Conservation (phyloP, 2,113 vertebrate genomes). For the Semnornis frantzii region DNA sequence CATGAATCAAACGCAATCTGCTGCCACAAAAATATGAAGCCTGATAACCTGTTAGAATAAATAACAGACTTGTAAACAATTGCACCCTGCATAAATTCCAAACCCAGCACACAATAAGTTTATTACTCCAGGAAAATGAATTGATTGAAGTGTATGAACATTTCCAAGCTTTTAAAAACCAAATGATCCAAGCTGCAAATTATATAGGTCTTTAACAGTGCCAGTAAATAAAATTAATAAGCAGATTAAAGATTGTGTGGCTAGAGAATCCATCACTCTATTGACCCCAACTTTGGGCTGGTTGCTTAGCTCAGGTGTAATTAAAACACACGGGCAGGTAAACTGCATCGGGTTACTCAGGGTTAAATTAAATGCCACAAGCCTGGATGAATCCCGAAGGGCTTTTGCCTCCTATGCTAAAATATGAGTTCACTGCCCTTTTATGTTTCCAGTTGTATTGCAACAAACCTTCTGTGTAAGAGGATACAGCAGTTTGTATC, state of each 20-base stretch:
- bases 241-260: conserved; percentile 21
- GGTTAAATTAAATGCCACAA: not conserved
- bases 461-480: conserved; percentile 22
- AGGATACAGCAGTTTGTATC: not conserved
- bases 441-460: conserved; percentile 14
- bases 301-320: conserved; percentile 7
- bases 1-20: conserved; percentile 51
- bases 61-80: conserved; percentile 49
- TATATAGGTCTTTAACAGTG: conserved; percentile 4
- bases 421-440: not conserved
- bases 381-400: not conserved
- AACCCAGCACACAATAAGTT: not conserved
- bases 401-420: conserved; percentile 1
- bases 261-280: not conserved
- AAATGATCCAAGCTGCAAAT: not conserved
- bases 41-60: conserved; percentile 46
- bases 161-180: conserved; percentile 27
- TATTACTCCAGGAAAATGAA: not conserved
- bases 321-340: conserved; percentile 7
- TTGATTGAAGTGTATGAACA: not conserved
- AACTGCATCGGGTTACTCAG: not conserved
- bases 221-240: conserved; percentile 49
- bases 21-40: conserved; percentile 29
- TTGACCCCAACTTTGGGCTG: conserved; percentile 14
- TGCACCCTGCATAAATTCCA: not conserved